A percentile compares a stretch with the other conserved stretches of the same genome.
Conservation (phyloP, 30 jellyfish, hydroid and myxozoan genomes). For the Hydra vulgaris region DNA sequence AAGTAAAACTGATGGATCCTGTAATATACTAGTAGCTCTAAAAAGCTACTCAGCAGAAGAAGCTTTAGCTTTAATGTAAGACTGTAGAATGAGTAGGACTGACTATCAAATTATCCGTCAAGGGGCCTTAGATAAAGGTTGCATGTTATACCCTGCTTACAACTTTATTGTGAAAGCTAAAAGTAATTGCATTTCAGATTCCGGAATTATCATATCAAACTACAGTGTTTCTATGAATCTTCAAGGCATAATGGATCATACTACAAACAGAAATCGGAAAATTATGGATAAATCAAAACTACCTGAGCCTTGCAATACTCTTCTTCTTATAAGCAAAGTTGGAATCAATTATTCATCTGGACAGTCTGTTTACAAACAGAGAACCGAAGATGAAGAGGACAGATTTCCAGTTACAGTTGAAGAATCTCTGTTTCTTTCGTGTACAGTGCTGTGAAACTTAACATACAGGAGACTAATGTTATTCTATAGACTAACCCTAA, state of each 20-base stretch:
- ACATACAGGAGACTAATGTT: background rate
- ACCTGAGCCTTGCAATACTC: background rate
- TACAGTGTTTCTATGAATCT: background rate
- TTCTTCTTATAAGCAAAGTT: background rate
- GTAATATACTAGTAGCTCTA: background rate
- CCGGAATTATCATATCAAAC: background rate
- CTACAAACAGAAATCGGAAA: background rate
- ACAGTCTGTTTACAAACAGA: background rate
- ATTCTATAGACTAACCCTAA: background rate
- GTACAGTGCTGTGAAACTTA: background rate
- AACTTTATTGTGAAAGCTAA: background rate
- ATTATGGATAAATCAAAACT: background rate
- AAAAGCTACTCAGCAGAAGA: background rate
- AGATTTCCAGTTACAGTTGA: background rate
- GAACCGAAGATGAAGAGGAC: background rate
- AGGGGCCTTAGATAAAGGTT: background rate
- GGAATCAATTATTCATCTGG: background rate
- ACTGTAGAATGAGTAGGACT: background rate
- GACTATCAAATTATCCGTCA: background rate
- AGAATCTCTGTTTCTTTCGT: background rate
- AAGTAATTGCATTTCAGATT: background rate
- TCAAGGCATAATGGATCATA: background rate
- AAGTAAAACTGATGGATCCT: background rate
- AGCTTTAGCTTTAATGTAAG: background rate
- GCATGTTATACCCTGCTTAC: background rate